These are phyloP conservation scores for Drosophila micromelanica DNA, from an alignment of 1,140 invertebrate species.

Conservation along the genomic window DNA sequence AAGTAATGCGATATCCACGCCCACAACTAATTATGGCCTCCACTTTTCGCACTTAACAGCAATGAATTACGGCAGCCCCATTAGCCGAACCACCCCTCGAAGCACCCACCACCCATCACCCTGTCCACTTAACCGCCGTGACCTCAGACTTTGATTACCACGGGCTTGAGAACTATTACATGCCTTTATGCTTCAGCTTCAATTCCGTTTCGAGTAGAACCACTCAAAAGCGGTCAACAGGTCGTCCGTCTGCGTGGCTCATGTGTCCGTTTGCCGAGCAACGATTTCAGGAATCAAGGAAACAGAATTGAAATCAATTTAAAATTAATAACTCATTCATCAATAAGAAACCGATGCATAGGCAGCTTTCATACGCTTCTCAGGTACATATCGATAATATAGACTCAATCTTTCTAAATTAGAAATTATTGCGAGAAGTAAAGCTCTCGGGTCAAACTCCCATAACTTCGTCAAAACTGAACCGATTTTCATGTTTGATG, in stretches of 20 bases:
- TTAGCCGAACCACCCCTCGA: constrained; percentile 23
- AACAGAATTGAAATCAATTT: no score
- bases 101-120: background rate
- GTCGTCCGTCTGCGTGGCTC: background rate
- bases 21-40: constrained; percentile 66
- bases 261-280: no score
- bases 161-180: constrained; percentile 28
- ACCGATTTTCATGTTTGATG: no score
- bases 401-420: no score
- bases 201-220: background rate
- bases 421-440: no score
- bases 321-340: no score
- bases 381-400: no score
- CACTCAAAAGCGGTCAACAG: background rate
- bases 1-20: constrained; percentile 59
- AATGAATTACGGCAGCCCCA: constrained; percentile 30
- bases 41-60: constrained; percentile 10
- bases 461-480: no score
- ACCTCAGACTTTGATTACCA: constrained; percentile 5
- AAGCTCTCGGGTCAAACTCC: no score
- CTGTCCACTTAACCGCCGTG: background rate
- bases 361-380: no score
- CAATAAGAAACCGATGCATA: no score
- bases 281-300: no score
- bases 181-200: constrained; percentile 14